phyloP scores from a whole-genome alignment of 2,113 vertebrate species.

The Alligator sinensis region DNA sequence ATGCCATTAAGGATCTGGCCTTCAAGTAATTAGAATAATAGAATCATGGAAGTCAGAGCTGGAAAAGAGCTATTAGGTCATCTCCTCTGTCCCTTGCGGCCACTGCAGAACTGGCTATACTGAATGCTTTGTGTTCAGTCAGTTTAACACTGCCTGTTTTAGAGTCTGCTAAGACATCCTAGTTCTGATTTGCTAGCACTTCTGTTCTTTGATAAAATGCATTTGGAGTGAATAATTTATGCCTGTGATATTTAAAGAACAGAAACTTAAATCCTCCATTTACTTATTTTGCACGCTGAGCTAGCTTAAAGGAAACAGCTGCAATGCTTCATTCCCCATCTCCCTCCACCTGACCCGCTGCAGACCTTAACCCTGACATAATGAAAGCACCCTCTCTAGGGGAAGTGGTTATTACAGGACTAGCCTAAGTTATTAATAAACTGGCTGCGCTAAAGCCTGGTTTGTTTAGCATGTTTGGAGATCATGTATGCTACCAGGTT shows the following conservation, averaged over 20 bases:
- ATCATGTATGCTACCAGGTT: not conserved
- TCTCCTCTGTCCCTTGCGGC: not conserved
- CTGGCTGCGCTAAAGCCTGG: not conserved
- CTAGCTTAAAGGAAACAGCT: constrained; percentile 29
- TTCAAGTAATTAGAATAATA: constrained; percentile 33
- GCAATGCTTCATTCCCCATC: not conserved
- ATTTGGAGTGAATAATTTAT: constrained; percentile 72
- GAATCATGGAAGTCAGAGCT: constrained; percentile 22
- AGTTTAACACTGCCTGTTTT: constrained; percentile 17
- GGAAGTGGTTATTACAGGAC: not conserved
- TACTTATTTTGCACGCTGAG: constrained; percentile 1
- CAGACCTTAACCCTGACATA: not conserved
- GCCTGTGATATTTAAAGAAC: constrained; percentile 62
- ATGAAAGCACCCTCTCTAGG: not conserved
- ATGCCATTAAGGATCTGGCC: not conserved
- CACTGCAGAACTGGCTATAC: not conserved
- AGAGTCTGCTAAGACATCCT: constrained; percentile 11
- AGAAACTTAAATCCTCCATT: constrained; percentile 46
- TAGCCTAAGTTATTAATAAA: not conserved
- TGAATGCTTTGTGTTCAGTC: constrained; percentile 28
- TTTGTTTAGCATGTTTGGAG: not conserved
- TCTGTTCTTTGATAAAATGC: constrained; percentile 47
- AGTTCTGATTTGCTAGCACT: constrained; percentile 25
- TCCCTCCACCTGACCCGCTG: constrained; percentile 6
- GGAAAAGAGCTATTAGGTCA: constrained; percentile 56